These are phyloP conservation scores for Drosophila fungiperda DNA, from an alignment of 2,888 invertebrate genomes.

Conservation along the genomic window DNA sequence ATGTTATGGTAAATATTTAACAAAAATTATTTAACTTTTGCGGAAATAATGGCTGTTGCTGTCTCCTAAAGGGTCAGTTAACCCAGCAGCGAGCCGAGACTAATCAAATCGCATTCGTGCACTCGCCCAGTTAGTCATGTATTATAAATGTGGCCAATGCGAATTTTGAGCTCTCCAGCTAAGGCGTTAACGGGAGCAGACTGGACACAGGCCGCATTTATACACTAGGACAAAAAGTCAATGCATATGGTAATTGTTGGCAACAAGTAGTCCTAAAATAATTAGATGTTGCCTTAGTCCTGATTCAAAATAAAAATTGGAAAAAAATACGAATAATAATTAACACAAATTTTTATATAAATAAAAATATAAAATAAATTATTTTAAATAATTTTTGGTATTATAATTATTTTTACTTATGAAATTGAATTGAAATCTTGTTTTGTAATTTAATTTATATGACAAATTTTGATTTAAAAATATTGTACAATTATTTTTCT, in stretches of 20 bases:
- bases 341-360: not conserved
- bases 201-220: conserved; percentile 23
- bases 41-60: conserved; percentile 8
- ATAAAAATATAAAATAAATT: not conserved
- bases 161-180: conserved; percentile 58
- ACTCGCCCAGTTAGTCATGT: conserved; percentile 51
- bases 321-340: not conserved
- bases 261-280: not conserved
- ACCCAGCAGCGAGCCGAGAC: conserved; percentile 45
- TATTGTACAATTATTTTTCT: not conserved
- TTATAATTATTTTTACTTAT: too few species aligned
- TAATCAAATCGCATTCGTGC: conserved; percentile 57
- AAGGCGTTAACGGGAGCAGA: conserved; percentile 18
- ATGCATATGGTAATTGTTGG: not conserved
- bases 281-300: not conserved
- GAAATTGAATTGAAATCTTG: not conserved
- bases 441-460: not conserved
- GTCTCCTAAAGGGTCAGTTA: conserved; percentile 67
- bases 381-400: not conserved
- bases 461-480: not conserved
- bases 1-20: conserved; percentile 56
- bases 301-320: rapidly evolving
- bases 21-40: conserved; percentile 30
- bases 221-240: not conserved
- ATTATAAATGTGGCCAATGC: conserved; percentile 72